Percentiles rank a stretch among this genome's conserved stretches.
Evolutionary conservation across 2,888 invertebrate species (phyloP).

Genomic region (Quadroppia sp.): DNA sequence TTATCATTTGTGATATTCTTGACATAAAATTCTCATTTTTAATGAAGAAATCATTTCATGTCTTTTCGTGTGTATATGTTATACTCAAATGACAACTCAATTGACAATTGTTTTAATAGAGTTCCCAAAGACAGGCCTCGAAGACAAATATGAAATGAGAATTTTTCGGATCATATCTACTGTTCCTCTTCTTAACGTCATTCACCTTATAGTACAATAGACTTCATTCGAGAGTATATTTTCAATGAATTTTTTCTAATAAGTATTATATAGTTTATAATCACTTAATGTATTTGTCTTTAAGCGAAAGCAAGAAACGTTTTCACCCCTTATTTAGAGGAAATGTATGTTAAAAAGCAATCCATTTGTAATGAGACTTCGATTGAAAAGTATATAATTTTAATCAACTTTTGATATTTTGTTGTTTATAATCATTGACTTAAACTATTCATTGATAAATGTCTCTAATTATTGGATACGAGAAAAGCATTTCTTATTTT

Average conservation of each 20-base stretch:
- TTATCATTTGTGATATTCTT: too few species aligned
- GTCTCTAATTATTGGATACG: slow-evolving; percentile 9
- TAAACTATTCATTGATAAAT: slow-evolving; percentile 4
- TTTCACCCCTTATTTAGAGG: not conserved
- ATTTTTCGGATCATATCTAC: not conserved
- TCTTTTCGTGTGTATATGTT: not conserved
- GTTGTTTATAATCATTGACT: slow-evolving; percentile 5
- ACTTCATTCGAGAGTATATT: not conserved
- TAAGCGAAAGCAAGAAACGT: not conserved
- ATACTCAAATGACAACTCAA: slow-evolving; percentile 8
- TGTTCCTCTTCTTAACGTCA: too few species aligned
- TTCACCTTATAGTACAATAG: not conserved
- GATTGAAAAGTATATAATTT: not conserved
- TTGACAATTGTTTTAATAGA: slow-evolving; percentile 10
- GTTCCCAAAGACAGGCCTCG: not conserved
- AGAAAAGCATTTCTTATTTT: not conserved
- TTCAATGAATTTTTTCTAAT: not conserved
- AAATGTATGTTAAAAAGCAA: not conserved
- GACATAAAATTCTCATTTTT: too few species aligned
- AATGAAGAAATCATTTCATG: too few species aligned
- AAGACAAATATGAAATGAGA: not conserved
- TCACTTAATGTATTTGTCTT: slow-evolving; percentile 7
- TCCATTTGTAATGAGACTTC: not conserved
- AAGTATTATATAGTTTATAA: too few species aligned
- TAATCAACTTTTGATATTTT: not conserved